Conservation (phyloP, 1,140 invertebrate genomes). For the Oscheius sp. region DNA sequence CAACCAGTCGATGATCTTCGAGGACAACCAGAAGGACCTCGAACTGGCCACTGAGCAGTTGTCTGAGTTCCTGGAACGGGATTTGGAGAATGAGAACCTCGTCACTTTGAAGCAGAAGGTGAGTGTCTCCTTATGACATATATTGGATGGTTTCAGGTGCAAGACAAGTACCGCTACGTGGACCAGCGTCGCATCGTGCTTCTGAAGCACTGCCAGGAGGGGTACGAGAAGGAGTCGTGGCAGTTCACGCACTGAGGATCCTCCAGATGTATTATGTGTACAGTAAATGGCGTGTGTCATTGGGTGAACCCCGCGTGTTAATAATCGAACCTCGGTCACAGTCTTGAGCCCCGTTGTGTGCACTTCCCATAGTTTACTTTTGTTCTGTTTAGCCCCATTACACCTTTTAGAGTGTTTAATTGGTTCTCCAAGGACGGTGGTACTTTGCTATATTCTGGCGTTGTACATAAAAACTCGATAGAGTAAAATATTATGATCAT, state of each 20-base stretch:
- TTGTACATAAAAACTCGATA: no score
- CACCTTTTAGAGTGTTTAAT: no score
- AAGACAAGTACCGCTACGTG: slow-evolving; percentile 98
- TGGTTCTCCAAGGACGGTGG: no score
- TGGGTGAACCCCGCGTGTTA: no score
- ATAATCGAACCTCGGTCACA: no score
- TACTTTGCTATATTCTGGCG: no score
- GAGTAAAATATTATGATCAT: no score
- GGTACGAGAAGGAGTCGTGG: slow-evolving; percentile 97
- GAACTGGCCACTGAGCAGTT: slow-evolving; percentile 93
- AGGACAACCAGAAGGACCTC: slow-evolving; percentile 94
- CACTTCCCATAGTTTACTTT: no score
- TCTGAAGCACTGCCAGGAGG: slow-evolving; percentile 93
- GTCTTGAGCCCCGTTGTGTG: no score
- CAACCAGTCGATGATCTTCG: slow-evolving; percentile 98
- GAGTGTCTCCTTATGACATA: neutral
- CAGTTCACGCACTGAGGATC: slow-evolving; percentile 19
- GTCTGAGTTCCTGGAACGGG: slow-evolving; percentile 93
- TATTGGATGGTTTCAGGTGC: slow-evolving; percentile 67
- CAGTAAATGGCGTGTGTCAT: no score
- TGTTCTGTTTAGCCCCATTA: no score
- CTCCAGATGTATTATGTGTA: no score
- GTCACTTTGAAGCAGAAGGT: slow-evolving; percentile 89
- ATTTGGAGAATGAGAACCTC: slow-evolving; percentile 94
- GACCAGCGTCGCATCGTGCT: slow-evolving; percentile 89